phyloP scores from a whole-genome alignment of 2,888 invertebrate genomes.

The Chaitophorus viminalis region DNA sequence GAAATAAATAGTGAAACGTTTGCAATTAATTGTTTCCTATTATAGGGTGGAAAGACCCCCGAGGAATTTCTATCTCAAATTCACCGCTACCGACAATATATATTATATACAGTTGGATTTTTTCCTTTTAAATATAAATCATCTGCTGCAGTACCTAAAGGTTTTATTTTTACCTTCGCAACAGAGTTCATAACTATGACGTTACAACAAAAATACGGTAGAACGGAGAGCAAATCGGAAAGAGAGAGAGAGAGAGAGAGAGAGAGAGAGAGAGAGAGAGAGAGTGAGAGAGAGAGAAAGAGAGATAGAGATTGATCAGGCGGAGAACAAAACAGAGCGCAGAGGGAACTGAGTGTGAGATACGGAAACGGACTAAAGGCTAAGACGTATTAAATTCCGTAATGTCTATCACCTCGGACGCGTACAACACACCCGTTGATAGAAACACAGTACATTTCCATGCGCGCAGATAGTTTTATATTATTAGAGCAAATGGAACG shows the following conservation, averaged over 20 bases:
- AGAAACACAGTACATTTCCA: not conserved
- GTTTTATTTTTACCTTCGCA: not conserved
- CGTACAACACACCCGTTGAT: not conserved
- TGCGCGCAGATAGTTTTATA: not conserved
- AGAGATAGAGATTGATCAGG: not conserved
- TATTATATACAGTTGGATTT: not conserved
- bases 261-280: too few species aligned
- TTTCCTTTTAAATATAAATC: not conserved
- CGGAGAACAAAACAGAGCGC: not conserved
- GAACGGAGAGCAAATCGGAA: not conserved
- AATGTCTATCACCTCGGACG: not conserved
- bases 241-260: too few species aligned
- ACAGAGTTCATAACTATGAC: not conserved
- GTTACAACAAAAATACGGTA: not conserved
- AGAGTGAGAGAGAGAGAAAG: too few species aligned
- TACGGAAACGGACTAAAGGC: not conserved
- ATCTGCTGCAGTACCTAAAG: not conserved
- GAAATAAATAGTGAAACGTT: not conserved
- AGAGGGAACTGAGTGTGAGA: not conserved
- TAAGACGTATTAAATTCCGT: conserved; percentile 9
- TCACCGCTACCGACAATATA: not conserved
- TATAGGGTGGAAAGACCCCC: not conserved
- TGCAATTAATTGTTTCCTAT: not conserved
- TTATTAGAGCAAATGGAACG: not conserved
- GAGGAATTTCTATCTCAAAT: not conserved